Base-by-base conservation (phyloP, 1,140 invertebrate genomes). In the Scaptomyza hsui region DNA sequence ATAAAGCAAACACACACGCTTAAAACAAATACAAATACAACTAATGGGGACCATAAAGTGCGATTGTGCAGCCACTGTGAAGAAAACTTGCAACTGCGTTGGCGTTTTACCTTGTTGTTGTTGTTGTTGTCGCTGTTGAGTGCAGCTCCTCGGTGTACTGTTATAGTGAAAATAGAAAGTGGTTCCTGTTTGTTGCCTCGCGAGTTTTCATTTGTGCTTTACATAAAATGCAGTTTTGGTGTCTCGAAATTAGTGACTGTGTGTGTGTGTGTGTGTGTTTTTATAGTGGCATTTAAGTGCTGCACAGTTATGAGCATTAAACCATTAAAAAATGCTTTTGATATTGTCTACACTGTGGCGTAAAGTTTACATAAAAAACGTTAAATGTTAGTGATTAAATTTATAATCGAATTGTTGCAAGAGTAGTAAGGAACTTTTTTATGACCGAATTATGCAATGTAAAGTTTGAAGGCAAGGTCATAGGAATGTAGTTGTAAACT, bases 151-250 rank as follows among this genome's bases (percentile, higher is more conserved):
- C 65, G 42, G 57, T 72, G 72, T 89, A 89, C 83, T 82, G 88
- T 88, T 89, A 89, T 89, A 90, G 86, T 89, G 88, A 89, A 89
- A 89, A 89, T 89, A 89, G 88, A 89, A 89, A 89, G 86, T 89
- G 86, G 86, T 90, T 86, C 88, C 83, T 89, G 83, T 89, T 89
- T 89, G 75, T 55, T 86, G 82, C 67, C 67, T 69, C 81, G 81
- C 82, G 70, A 81, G 82, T 86, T 88, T 86, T 81, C 79, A 89
- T 80, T 90, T 89, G 26, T 29, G 78, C 85, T 82, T 81, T 78
- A 82, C 78, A 81, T 81, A 74, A 85, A 86, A 80, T 86, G 81
- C 80, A 85, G 68, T 62, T 72, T 71, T 47, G 59, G 56, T 69
- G 59, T 64, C 26, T 74, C 39, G 56, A 39, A 56, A 18, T 52